Conservation (phyloP, 2,797 vertebrate species). For the Spinus olivaceus region DNA sequence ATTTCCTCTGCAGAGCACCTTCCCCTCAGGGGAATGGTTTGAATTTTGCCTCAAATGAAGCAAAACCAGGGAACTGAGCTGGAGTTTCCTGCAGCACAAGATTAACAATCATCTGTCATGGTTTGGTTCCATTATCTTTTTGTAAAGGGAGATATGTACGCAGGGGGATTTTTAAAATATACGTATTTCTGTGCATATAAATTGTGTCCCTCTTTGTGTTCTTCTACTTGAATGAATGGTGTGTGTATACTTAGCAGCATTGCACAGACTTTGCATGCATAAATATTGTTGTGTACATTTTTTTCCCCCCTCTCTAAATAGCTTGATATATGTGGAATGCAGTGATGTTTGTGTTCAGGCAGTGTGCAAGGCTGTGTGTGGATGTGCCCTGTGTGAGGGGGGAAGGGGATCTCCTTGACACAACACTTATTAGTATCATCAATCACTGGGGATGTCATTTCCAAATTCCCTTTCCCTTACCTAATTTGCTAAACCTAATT, state of each 20-base stretch:
- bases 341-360: background rate
- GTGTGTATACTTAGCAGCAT: background rate
- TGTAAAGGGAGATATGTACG: background rate
- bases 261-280: background rate
- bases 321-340: background rate
- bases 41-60: slow-evolving; percentile 32
- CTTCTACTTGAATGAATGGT: background rate
- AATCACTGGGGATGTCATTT: slow-evolving; percentile 61
- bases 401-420: slow-evolving; percentile 23
- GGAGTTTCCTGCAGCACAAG: slow-evolving; percentile 16
- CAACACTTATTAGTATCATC: slow-evolving; percentile 64
- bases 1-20: slow-evolving; percentile 2
- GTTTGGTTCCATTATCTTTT: slow-evolving; percentile 25
- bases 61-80: slow-evolving; percentile 9
- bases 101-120: slow-evolving; percentile 40
- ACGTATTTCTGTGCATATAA: background rate
- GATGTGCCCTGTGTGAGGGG: background rate
- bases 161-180: background rate
- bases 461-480: slow-evolving; percentile 62
- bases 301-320: background rate
- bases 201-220: background rate
- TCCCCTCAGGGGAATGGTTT: background rate
- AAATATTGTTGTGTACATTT: background rate
- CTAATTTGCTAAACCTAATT: slow-evolving; percentile 69
- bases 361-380: background rate